Evolutionary conservation across 1,140 invertebrate species (phyloP), one percentile per base, ranked within the genome.

Genomic region (Campoletis sonorensis): DNA sequence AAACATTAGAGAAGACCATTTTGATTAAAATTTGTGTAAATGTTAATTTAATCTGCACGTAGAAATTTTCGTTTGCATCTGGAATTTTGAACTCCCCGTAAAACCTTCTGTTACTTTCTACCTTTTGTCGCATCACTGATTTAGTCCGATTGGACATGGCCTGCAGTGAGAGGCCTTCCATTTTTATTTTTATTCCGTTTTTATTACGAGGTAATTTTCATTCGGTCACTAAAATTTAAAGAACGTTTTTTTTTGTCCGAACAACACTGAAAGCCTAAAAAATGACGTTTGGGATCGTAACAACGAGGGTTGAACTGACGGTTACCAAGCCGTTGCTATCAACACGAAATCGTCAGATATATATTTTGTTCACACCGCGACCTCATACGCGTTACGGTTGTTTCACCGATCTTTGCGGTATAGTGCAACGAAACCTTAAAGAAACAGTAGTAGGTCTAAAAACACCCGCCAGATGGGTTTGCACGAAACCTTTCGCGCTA

Each of bases 1-100:
- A 10, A 45, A 13, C 40, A 86, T 87, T 84, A 77, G 87, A n/a
- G 30, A 67, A 82, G 40, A 85, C 86, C 85, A 87, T 87, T 85
- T 45, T 13, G 11, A 73, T n/a, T 82, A 0, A 68, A 26, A 30
- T 26, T 67, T 30, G 27, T 26, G 61, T 23, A 45, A 67, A 61
- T 33, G 3, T 7, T 7, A 33, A 33, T 33, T 33, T 33, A 33
- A 33, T 33, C 30, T 2, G 30, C 7, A 7, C 7, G 7, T 33
- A 33, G 30, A 33, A 33, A 33, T 2, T 33, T 7, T 33, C 2
- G 2, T 33, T 33, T 33, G 2, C 7, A 33, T 33, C 7, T 33
- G 30, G 30, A 33, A 4, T 33, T 33, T 33, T 33, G 2, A 33
- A 33, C 30, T 7, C 30, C 30, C 30, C 7, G 3, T 2, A 33